phyloP scores from a whole-genome alignment of 2,797 vertebrate genomes.

The Smutsia gigantea region DNA sequence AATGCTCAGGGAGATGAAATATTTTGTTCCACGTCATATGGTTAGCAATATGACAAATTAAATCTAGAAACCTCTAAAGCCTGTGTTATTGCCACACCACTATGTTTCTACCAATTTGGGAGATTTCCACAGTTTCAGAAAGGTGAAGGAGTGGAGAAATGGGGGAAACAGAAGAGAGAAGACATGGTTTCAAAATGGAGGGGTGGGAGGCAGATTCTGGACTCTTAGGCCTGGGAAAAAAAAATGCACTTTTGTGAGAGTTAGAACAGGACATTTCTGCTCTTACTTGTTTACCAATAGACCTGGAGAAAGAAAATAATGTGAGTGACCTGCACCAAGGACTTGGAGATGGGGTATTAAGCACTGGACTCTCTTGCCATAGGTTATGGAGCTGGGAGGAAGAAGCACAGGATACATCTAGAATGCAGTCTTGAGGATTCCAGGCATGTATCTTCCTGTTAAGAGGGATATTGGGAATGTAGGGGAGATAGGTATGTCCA shows the following conservation, averaged over 20 bases:
- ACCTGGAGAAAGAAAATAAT: neutral
- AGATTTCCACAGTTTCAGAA: neutral
- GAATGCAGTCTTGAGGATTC: conserved; percentile 7
- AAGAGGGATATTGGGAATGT: neutral
- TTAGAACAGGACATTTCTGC: neutral
- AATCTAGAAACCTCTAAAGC: neutral
- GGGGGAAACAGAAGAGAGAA: neutral
- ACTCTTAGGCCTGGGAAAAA: neutral
- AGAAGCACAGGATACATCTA: neutral
- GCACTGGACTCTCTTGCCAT: neutral
- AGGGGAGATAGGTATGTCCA: neutral
- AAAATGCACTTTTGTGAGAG: conserved; percentile 8
- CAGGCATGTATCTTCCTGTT: neutral
- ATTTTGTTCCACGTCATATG: neutral
- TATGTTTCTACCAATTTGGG: neutral
- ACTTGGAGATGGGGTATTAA: neutral
- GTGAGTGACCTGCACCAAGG: neutral
- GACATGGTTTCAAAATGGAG: conserved; percentile 23
- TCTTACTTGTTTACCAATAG: conserved; percentile 5
- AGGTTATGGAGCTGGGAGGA: neutral
- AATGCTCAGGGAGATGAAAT: neutral
- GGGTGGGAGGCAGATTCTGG: neutral
- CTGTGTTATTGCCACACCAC: neutral
- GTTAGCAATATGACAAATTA: neutral
- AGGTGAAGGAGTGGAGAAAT: conserved; percentile 27